A percentile compares a stretch with the other conserved stretches of the same genome.
Evolutionary conservation across 2,797 vertebrate genomes (phyloP).

Genomic region (Pachyuromys duprasi): DNA sequence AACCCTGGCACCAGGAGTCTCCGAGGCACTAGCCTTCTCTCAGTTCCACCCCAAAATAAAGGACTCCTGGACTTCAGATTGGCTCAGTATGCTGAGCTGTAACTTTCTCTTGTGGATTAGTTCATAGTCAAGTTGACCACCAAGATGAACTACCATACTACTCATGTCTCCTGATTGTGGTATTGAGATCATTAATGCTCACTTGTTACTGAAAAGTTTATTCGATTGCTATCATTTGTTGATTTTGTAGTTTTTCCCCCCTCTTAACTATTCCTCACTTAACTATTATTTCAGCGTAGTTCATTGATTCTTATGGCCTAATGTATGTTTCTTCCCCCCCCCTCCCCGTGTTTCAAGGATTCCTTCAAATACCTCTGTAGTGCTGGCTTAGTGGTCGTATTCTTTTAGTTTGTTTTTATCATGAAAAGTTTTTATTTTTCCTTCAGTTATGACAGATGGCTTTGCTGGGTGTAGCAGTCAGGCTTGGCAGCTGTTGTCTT

Average conservation of each 20-base stretch:
- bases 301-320: background rate
- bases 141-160: background rate
- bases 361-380: background rate
- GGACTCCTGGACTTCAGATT: background rate
- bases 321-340: background rate
- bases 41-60: background rate
- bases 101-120: background rate
- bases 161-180: background rate
- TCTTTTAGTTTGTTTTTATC: background rate
- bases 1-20: background rate
- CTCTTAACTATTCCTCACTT: background rate
- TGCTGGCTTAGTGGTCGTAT: background rate
- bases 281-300: background rate
- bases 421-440: background rate
- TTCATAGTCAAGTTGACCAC: background rate
- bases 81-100: background rate
- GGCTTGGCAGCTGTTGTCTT: background rate
- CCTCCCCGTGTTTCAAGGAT: background rate
- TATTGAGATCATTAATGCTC: background rate
- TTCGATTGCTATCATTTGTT: background rate
- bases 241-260: background rate
- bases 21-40: background rate
- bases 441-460: background rate
- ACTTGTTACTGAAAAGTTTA: background rate
- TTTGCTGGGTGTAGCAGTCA: background rate